Evolutionary conservation across 2,113 vertebrate genomes (phyloP), one percentile per base, ranked within the genome.

Genomic region (Asarcornis scutulata): DNA sequence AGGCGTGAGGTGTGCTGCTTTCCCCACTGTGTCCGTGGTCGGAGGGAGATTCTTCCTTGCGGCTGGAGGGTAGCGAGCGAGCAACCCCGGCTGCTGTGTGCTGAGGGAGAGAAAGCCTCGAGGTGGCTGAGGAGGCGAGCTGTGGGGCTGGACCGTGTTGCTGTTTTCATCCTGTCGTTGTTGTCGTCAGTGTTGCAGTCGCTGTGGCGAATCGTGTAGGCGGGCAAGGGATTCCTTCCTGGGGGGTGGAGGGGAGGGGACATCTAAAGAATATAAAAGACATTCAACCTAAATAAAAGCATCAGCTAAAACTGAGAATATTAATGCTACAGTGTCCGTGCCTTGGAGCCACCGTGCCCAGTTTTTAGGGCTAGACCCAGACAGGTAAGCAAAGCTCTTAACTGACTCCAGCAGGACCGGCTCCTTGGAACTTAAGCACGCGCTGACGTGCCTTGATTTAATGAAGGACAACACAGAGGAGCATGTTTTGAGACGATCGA

Each of bases 341-440:
- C 73, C 86, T 83, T 71, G 88, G 69, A 91, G 69, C 66, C 78
- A 60, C 17, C 42, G 7, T 53, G 56, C 66, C 83, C 69, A 38
- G 64, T 91, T 74, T 80, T 58, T 91, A 94, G 90, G 86, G 86
- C 80, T 94, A 93, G 86, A 72, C 53, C 63, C 88, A 88, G 95
- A 81, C 95, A 93, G 92, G 96, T 97, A 96, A 97, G 96, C 92
- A 89, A 91, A 95, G 86, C 86, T 92, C 44, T 66, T 79, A 68
- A 50, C 64, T 62, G 91, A 87, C 78, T 93, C 89, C 81, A 79
- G 53, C 81, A 76, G 88, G 80, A 95, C 53, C 66, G 6, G 62
- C 83, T 96, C 83, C 91, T 90, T 11, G 50, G 81, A 89, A 87
- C 46, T 80, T 87, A 85, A 76, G 83, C 81, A 88, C 13, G 3